phyloP scores from a whole-genome alignment of 2,797 vertebrate genomes.

The Tragopan temminckii region DNA sequence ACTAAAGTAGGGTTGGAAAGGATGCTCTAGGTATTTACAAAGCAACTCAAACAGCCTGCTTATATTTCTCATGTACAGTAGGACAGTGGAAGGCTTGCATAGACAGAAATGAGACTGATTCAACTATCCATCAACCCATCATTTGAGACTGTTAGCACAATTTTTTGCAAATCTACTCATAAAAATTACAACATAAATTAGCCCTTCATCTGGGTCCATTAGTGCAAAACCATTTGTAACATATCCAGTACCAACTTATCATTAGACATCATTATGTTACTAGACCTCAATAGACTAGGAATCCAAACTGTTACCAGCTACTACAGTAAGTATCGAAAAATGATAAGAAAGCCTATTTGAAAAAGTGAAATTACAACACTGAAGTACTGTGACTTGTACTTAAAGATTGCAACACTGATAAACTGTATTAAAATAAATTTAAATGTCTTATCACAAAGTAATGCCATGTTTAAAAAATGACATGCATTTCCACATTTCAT shows the following conservation, averaged over 20 bases:
- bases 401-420: not conserved
- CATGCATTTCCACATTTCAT: not conserved
- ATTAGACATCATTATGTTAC: not conserved
- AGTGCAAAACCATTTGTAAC: not conserved
- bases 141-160: not conserved
- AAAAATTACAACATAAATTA: not conserved
- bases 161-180: not conserved
- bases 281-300: not conserved
- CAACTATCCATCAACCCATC: not conserved
- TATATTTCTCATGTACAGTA: not conserved
- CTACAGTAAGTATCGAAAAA: not conserved
- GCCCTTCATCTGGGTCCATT: not conserved
- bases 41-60: not conserved
- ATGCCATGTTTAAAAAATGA: not conserved
- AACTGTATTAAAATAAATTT: not conserved
- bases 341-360: not conserved
- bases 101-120: not conserved
- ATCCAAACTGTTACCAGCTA: not conserved
- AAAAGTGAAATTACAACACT: not conserved
- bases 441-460: not conserved
- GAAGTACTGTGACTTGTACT: not conserved
- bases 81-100: not conserved
- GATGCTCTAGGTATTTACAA: not conserved
- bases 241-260: not conserved
- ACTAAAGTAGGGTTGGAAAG: accelerated